Percentiles rank a stretch among this genome's conserved stretches.
Conservation (phyloP, 2,797 vertebrate genomes). For the Lacerta agilis region DNA sequence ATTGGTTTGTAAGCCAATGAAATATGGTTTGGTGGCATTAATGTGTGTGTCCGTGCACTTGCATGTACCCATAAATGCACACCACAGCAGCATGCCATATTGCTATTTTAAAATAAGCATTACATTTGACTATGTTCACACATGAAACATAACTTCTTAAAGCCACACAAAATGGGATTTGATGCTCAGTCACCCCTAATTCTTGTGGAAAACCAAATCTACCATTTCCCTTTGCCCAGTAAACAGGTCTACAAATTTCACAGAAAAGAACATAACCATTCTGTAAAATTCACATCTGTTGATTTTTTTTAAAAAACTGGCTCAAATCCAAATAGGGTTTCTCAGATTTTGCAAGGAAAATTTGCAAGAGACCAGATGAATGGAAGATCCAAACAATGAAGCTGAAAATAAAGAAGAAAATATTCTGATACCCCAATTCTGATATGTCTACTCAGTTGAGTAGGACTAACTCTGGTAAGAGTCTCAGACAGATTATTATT, state of each 20-base stretch:
- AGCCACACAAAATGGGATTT: not conserved
- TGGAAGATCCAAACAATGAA: not conserved
- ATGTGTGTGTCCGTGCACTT: not conserved
- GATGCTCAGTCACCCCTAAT: not conserved
- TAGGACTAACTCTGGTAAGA: too few relatives aligned
- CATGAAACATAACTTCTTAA: not conserved
- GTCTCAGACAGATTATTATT: not conserved
- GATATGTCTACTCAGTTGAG: too few relatives aligned
- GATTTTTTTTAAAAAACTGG: not conserved
- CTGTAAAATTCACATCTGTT: constrained; percentile 6
- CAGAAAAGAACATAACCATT: not conserved
- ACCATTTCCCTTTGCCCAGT: not conserved
- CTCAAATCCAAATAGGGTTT: not conserved
- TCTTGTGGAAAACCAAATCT: not conserved
- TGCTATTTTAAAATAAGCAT: not conserved
- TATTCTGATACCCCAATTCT: not conserved
- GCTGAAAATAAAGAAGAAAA: not conserved
- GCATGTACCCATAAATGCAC: not conserved
- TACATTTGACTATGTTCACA: not conserved
- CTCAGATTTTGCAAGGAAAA: not conserved
- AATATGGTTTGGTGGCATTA: not conserved
- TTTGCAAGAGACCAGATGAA: not conserved
- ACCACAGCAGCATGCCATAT: not conserved
- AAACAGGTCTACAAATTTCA: not conserved
- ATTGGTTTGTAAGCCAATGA: not conserved